Base-by-base conservation (phyloP, 2,888 invertebrate genomes). In the Oasisia sp. region DNA sequence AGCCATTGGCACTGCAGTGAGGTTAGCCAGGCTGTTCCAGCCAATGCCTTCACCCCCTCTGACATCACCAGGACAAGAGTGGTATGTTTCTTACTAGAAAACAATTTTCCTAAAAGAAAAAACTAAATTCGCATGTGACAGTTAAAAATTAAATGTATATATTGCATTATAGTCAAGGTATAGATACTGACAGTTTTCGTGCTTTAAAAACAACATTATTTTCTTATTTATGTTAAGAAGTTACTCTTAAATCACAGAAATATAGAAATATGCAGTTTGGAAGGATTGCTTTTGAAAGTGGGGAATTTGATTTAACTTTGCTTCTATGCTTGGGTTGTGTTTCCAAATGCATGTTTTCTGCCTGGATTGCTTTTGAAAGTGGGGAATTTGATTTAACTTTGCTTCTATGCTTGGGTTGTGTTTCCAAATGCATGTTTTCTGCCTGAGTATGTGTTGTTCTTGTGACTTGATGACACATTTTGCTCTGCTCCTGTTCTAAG, bases 1-100 rank as follows among this genome's bases (percentile, higher is more conserved):
- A 94, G 99, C 99, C 19, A 98, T 99, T 92, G 99, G 99, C 94
- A 98, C 98, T 0, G 98, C 98, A 0, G 98, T 98, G 0, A 98
- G 98, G 0, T 96, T 98, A 11, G 93, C 93, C 14, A 95, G 95
- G 91, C 89, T 93, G 94, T n/a, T 92, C 94, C 89, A 92, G 27
- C 74, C n/a, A 74, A 45, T 27, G 27, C 45, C 27, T 19, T 45
- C 32, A 32, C 74, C 74, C 90, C 92, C 90, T 45, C 92, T 92
- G 19, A 11, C 91, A 45, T 92, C 92, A 92, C 93, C 92, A 94
- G 94, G 93, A 94, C 94, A 93, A 94, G 94, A 89, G 90, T 92
- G 56, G 90, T 92, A 92, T 92, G 74, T 74, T 14, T 74, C 74
- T 74, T 74, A 74, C 74, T 74, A 74, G n/a, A 74, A 74, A 74